These are phyloP conservation scores for Dinomys branickii DNA, from an alignment of 2,113 vertebrate species.

Conservation along the genomic window DNA sequence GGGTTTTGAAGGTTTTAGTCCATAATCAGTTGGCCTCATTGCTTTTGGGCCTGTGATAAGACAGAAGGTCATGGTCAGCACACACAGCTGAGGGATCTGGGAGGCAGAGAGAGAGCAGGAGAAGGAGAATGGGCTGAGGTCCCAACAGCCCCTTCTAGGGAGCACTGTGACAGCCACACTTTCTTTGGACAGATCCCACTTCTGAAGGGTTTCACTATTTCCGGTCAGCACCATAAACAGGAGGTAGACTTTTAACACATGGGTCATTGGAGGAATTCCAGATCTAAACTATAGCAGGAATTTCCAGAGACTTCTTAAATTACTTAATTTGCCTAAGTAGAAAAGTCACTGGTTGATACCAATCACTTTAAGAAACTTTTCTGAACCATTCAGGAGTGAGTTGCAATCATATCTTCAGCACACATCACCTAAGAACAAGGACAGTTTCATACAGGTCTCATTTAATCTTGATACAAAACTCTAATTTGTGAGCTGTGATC, in stretches of 20 bases:
- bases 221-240: not conserved
- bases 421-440: not conserved
- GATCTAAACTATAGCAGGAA: not conserved
- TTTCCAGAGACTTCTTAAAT: not conserved
- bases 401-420: not conserved
- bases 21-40: not conserved
- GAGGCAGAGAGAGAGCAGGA: not conserved
- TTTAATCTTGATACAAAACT: not conserved
- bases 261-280: not conserved
- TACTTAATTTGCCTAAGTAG: not conserved
- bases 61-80: not conserved
- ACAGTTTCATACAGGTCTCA: not conserved
- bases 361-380: not conserved
- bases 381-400: not conserved
- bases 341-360: not conserved
- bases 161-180: not conserved
- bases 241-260: not conserved
- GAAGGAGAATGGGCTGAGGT: not conserved
- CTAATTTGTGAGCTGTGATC: not conserved
- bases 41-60: not conserved
- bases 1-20: not conserved
- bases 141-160: not conserved
- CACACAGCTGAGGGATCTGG: not conserved
- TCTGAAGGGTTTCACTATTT: not conserved
- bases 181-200: not conserved